Base-by-base conservation (phyloP, 2,113 vertebrate genomes). In the Arenaria interpres region DNA sequence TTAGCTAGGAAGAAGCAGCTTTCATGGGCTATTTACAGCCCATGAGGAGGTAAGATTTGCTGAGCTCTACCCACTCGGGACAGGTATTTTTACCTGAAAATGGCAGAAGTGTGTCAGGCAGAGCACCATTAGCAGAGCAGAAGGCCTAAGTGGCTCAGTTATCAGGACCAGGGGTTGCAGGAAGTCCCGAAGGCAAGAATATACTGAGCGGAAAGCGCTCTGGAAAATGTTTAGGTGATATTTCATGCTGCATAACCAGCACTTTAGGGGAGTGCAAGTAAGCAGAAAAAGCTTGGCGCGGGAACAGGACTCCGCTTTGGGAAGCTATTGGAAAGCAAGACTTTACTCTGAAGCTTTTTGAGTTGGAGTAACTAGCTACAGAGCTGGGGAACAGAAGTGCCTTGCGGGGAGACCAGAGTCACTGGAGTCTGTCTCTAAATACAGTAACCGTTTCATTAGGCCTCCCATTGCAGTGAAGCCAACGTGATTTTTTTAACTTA, bases 21-120 rank as follows among this genome's bases (percentile, higher is more conserved):
- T 93, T 93, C n/a, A 18, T n/a, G 28, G 66, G 35, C 73, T 95
- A 66, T 94, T 91, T 95, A 85, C 48, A 86, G 82, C 35, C 45
- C 54, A 10, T 10, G 19, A 64, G 57, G 45, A 91, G 39, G 59
- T 7, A 57, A 53, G 45, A 19, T 72, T 92, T 93, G 63, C 41
- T 80, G 82, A 83, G 63, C 24, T 46, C 67, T 87, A 27, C 46
- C 43, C 53, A 64, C 32, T 53, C 76, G 67, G 75, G 78, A 73
- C 30, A 92, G 54, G 37, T 56, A 79, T 96, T 88, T 90, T 74
- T 77, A 77, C 83, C 68, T 80, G 63, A 25, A 72, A 77, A 77
- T 19, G 50, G 54, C 46, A 86, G 48, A 92, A 69, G n/a, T 57
- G 15, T 83, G 63, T 80, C n/a, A 88, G 53, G 63, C 50, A 77